Percentiles rank a stretch among this genome's conserved stretches.
Conservation (phyloP, 2,797 vertebrate species). For the Gephyroberyx darwinii region DNA sequence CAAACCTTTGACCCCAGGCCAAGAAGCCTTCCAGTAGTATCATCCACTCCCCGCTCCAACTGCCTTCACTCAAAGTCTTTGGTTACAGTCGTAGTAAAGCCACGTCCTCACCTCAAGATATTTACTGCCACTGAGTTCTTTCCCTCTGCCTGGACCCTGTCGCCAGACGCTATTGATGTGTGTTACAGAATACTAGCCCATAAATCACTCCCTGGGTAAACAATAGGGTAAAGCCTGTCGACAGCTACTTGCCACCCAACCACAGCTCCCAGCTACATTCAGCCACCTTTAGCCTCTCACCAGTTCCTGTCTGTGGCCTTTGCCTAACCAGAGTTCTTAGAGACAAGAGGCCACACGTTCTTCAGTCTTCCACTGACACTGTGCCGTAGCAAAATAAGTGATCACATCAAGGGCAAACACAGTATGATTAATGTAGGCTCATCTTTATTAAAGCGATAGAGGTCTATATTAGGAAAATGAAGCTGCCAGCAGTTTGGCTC, state of each 20-base stretch:
- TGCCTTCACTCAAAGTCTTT: conserved; percentile 32
- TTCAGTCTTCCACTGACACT: not conserved
- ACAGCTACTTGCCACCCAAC: conserved; percentile 51
- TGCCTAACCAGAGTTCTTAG: not conserved
- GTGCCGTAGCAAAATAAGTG: conserved; percentile 4
- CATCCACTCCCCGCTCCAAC: not conserved
- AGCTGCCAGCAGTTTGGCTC: conserved; percentile 63
- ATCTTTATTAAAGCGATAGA: conserved; percentile 49
- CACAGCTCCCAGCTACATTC: conserved; percentile 20
- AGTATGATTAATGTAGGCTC: conserved; percentile 13
- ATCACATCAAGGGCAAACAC: not conserved
- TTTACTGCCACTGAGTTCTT: conserved; percentile 46
- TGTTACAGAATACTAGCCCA: conserved; percentile 52
- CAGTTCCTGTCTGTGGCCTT: conserved; percentile 4
- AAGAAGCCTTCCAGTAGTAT: conserved; percentile 21
- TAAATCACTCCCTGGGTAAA: conserved; percentile 63
- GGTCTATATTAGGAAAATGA: conserved; percentile 69
- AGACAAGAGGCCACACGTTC: not conserved
- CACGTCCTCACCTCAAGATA: conserved; percentile 60
- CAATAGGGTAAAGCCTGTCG: conserved; percentile 53
- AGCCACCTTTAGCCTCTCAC: conserved; percentile 5
- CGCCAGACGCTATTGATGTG: conserved; percentile 38
- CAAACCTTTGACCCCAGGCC: conserved; percentile 45
- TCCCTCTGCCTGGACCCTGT: conserved; percentile 49
- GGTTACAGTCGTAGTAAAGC: conserved; percentile 50